These are phyloP conservation scores for Heteronetta atricapilla DNA, from an alignment of 2,113 vertebrate species.

Conservation along the genomic window DNA sequence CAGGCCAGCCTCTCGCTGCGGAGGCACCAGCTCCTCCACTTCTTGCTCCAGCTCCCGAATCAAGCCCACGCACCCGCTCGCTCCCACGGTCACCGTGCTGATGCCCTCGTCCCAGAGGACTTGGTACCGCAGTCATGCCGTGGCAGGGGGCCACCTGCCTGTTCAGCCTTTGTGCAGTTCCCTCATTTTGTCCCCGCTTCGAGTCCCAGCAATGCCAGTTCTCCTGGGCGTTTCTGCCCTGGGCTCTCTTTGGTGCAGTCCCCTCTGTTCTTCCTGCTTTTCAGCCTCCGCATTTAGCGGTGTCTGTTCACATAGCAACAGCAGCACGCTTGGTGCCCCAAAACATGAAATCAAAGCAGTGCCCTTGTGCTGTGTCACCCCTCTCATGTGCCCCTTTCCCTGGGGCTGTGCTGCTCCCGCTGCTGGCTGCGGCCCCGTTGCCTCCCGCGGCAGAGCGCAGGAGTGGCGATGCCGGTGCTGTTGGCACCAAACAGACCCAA, in stretches of 20 bases:
- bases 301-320: background rate
- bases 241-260: too few relatives aligned
- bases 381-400: background rate
- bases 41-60: background rate
- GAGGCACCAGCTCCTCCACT: background rate
- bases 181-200: background rate
- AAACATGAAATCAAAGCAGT: background rate
- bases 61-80: background rate
- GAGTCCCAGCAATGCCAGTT: background rate
- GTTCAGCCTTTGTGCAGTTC: background rate
- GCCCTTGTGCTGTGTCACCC: background rate
- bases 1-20: background rate
- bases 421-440: background rate
- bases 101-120: background rate
- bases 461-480: background rate
- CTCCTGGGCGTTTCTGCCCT: background rate
- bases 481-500: background rate
- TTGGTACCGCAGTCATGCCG: background rate
- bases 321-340: background rate
- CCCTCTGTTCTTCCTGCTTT: background rate
- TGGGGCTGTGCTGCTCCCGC: background rate
- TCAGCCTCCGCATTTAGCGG: background rate
- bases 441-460: background rate
- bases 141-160: background rate
- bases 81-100: background rate